Evolutionary conservation across 2,888 invertebrate genomes (phyloP).

Genomic region (Lymantria dispar): DNA sequence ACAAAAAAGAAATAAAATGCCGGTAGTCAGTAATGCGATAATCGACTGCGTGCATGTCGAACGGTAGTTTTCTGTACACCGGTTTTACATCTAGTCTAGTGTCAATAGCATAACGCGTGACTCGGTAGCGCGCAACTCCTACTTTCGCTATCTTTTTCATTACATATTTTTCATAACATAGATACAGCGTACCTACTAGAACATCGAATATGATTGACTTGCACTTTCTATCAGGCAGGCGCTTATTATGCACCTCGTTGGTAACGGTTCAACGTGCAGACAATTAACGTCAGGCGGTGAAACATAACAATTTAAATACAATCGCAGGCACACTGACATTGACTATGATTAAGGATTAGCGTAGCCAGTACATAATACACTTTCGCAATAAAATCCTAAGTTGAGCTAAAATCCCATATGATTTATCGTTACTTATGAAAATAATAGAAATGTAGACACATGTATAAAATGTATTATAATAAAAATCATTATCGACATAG

Average conservation of each 20-base stretch:
- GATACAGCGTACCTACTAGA: conserved; percentile 18
- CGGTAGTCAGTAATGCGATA: conserved; percentile 44
- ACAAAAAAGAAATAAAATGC: conserved; percentile 61
- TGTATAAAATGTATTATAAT: too few relatives aligned
- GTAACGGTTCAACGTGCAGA: conserved; percentile 43
- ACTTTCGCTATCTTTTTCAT: conserved; percentile 67
- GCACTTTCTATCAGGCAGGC: conserved; percentile 56
- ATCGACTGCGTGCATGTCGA: conserved; percentile 58
- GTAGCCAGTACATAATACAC: conserved; percentile 41
- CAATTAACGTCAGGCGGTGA: conserved; percentile 56
- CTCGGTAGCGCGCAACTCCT: conserved; percentile 40
- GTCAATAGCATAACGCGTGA: conserved; percentile 70
- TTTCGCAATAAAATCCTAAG: conserved; percentile 34
- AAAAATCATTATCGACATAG: too few relatives aligned
- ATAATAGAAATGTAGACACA: too few relatives aligned
- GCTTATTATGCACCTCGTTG: conserved; percentile 48
- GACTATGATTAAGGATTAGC: conserved; percentile 49
- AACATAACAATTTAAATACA: conserved; percentile 58
- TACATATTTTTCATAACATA: conserved; percentile 33
- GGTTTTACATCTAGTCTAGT: conserved; percentile 59
- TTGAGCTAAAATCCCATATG: too few relatives aligned
- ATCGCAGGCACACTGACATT: conserved; percentile 59
- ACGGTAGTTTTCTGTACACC: conserved; percentile 36
- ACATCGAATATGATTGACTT: conserved; percentile 37
- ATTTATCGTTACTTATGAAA: too few relatives aligned